phyloP scores from a whole-genome alignment of 1,140 invertebrate genomes.

The Paralvinella palmiformis region DNA sequence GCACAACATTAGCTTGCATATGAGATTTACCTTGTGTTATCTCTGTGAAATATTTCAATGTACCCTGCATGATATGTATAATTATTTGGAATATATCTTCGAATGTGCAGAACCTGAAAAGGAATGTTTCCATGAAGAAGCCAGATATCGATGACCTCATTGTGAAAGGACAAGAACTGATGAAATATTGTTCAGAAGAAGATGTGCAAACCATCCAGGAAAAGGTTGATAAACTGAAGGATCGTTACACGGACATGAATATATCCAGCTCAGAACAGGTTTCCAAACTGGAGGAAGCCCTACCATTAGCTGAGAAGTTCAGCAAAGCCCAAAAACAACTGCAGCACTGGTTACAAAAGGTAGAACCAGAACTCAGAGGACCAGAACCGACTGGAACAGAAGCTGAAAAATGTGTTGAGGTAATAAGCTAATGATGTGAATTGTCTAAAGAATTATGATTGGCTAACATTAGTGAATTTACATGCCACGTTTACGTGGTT shows the following conservation, averaged over 20 bases:
- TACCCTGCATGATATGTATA: too few species aligned
- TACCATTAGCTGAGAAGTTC: constrained; percentile 89
- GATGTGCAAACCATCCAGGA: constrained; percentile 82
- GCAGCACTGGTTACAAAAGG: constrained; percentile 88
- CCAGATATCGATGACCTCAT: constrained; percentile 82
- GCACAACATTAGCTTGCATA: too few species aligned
- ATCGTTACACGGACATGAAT: constrained; percentile 82
- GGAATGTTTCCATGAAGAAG: constrained; percentile 74
- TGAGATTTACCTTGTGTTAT: too few species aligned
- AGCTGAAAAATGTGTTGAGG: constrained; percentile 40
- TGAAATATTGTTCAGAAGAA: constrained; percentile 63
- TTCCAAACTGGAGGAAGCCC: constrained; percentile 73
- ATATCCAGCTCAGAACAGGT: constrained; percentile 77
- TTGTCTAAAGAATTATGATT: too few species aligned
- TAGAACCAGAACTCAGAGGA: constrained; percentile 68
- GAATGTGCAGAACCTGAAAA: neutral
- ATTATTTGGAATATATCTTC: too few species aligned
- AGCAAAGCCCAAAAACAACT: constrained; percentile 80
- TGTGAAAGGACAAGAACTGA: constrained; percentile 80
- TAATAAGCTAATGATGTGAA: constrained; percentile 24
- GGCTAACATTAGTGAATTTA: too few species aligned
- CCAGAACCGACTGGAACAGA: constrained; percentile 35
- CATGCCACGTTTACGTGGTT: too few species aligned
- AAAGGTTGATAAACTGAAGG: constrained; percentile 82
- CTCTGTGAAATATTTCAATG: too few species aligned